These are phyloP conservation scores for Nylanderia fulva DNA, from an alignment of 1,140 invertebrate genomes.

Conservation along the genomic window DNA sequence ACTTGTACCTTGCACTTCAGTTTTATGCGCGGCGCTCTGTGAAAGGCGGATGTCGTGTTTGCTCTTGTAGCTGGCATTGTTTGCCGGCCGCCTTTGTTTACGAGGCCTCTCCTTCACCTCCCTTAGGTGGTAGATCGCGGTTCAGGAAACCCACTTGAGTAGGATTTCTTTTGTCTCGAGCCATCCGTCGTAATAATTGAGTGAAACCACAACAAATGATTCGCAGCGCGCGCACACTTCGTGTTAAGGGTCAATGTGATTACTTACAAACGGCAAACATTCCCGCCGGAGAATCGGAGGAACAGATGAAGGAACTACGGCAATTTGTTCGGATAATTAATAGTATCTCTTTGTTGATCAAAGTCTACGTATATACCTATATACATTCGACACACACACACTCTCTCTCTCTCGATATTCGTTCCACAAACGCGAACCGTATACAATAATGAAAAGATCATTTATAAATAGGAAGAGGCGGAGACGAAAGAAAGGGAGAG, in stretches of 20 bases:
- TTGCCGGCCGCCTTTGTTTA: slow-evolving; percentile 71
- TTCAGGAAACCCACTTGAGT: slow-evolving; percentile 67
- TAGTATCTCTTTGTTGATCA: slow-evolving; percentile 1
- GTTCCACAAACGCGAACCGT: not conserved
- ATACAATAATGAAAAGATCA: slow-evolving; percentile 34
- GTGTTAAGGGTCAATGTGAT: slow-evolving; percentile 62
- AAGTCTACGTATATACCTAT: not conserved
- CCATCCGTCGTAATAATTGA: slow-evolving; percentile 69
- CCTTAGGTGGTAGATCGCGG: slow-evolving; percentile 69
- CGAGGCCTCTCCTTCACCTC: slow-evolving; percentile 1
- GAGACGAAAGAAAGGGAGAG: not conserved
- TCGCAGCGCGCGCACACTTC: slow-evolving; percentile 25
- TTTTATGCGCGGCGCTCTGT: slow-evolving; percentile 67
- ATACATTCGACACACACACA: not conserved
- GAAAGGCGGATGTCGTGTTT: slow-evolving; percentile 75
- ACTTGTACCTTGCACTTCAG: slow-evolving; percentile 76
- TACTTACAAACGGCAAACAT: slow-evolving; percentile 51
- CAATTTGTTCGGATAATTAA: not conserved
- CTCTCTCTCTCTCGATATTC: not conserved
- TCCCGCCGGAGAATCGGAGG: slow-evolving; percentile 40
- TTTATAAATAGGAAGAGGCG: not conserved
- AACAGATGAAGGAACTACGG: slow-evolving; percentile 37
- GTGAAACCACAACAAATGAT: slow-evolving; percentile 50
- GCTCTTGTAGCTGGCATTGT: slow-evolving; percentile 74
- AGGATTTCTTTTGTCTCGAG: slow-evolving; percentile 73